A percentile compares a stretch with the other conserved stretches of the same genome.
phyloP scores from a whole-genome alignment of 2,888 invertebrate species.

The Steinernema scapterisci region DNA sequence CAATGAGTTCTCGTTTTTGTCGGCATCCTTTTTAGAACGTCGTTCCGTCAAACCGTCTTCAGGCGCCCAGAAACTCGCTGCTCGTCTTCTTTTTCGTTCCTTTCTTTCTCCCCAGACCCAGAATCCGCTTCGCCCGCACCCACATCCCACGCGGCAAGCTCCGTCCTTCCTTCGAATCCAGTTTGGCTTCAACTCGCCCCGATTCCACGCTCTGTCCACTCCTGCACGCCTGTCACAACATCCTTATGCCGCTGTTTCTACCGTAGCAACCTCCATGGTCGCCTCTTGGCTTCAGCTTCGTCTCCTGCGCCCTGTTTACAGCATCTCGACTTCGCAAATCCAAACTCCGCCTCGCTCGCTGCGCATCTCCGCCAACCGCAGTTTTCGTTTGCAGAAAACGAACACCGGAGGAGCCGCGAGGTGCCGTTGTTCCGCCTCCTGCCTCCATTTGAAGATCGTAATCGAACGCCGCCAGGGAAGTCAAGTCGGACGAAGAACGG shows the following conservation, averaged over 20 bases:
- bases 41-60: neutral
- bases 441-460: constrained; percentile 5
- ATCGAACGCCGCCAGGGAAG: neutral
- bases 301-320: neutral
- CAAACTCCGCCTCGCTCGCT: neutral
- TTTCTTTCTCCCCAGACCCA: neutral
- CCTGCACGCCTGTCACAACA: neutral
- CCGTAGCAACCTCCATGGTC: neutral
- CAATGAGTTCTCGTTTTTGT: no score
- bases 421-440: neutral
- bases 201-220: neutral
- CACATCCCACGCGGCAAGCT: neutral
- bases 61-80: neutral
- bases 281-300: neutral
- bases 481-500: no score
- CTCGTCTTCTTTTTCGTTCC: neutral
- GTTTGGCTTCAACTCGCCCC: neutral
- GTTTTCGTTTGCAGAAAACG: neutral
- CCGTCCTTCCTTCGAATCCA: neutral
- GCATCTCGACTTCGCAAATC: neutral
- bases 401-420: neutral
- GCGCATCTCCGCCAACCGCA: neutral
- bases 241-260: neutral
- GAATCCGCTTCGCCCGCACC: neutral
- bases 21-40: no score